Percentiles rank a stretch among this genome's conserved stretches.
These are phyloP conservation scores for Apoderus coryli DNA, from an alignment of 2,888 invertebrate genomes.

Conservation along the genomic window DNA sequence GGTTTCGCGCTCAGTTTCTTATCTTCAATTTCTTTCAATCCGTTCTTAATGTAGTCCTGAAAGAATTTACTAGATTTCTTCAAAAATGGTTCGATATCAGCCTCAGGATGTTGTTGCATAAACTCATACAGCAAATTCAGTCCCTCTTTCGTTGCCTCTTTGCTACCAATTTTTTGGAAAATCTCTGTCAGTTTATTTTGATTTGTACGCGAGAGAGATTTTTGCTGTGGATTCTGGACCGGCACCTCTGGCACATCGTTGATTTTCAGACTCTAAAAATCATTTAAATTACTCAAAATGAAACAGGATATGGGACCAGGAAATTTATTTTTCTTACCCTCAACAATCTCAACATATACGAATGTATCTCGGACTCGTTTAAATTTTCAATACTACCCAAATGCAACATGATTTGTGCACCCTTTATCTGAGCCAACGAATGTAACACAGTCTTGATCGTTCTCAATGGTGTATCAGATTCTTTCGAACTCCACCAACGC, in stretches of 20 bases:
- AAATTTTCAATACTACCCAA: constrained; percentile 61
- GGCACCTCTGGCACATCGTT: constrained; percentile 32
- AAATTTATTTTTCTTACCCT: constrained; percentile 44
- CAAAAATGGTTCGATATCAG: constrained; percentile 73
- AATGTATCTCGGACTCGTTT: constrained; percentile 72
- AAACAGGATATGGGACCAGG: constrained; percentile 6
- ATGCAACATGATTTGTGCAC: constrained; percentile 65
- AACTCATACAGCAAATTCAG: constrained; percentile 68
- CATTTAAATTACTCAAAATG: constrained; percentile 1
- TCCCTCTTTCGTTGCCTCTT: constrained; percentile 73
- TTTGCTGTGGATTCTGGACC: constrained; percentile 24
- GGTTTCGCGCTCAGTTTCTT: constrained; percentile 22
- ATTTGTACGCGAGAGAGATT: constrained; percentile 54
- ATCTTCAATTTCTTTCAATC: constrained; percentile 45
- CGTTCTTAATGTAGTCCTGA: constrained; percentile 72
- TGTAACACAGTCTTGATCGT: constrained; percentile 92
- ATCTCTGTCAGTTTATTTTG: constrained; percentile 80
- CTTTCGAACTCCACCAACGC: constrained; percentile 71
- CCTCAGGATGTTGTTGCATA: constrained; percentile 66
- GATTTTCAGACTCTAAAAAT: constrained; percentile 33
- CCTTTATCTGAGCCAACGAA: constrained; percentile 79
- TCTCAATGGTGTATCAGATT: constrained; percentile 73
- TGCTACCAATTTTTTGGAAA: constrained; percentile 79
- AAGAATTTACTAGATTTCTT: constrained; percentile 73
- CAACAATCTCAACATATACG: constrained; percentile 69